Conservation (phyloP, 2,797 vertebrate species). For the Anolis apletophallus region DNA sequence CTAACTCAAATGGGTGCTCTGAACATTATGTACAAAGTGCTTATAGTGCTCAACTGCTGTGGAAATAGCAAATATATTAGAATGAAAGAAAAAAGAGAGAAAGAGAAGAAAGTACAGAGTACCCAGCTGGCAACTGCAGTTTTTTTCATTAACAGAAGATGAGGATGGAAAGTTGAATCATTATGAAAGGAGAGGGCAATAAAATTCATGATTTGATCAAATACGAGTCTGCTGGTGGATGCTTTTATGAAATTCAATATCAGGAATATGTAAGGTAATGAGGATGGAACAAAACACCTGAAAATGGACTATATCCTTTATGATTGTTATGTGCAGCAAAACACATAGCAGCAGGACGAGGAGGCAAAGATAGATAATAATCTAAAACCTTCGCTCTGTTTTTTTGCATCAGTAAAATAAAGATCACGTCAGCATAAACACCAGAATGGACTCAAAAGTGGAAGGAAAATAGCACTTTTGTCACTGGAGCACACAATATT, state of each 20-base stretch:
- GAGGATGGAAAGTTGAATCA: slow-evolving; percentile 32
- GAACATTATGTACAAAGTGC: neutral
- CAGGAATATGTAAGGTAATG: neutral
- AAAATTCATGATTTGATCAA: slow-evolving; percentile 31
- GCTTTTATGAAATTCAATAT: slow-evolving; percentile 29
- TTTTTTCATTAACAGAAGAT: slow-evolving; percentile 24
- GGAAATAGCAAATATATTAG: slow-evolving; percentile 9
- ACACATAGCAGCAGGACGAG: slow-evolving; percentile 10
- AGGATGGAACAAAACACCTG: slow-evolving; percentile 15
- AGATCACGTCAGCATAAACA: slow-evolving; percentile 16
- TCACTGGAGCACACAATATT: neutral
- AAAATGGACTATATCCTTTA: slow-evolving; percentile 4
- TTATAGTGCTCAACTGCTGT: neutral
- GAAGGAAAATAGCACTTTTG: neutral
- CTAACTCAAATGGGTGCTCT: neutral
- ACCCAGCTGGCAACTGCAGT: neutral
- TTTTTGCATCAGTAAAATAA: slow-evolving; percentile 25
- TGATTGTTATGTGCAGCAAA: slow-evolving; percentile 24
- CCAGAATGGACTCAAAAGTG: neutral
- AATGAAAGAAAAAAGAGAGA: neutral
- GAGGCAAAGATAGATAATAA: slow-evolving; percentile 1
- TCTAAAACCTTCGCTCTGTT: neutral
- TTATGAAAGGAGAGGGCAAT: slow-evolving; percentile 18
- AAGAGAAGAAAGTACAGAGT: neutral
- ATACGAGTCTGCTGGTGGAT: neutral